Base-by-base conservation (phyloP, 2,888 invertebrate species). In the Diarsia brunnea region DNA sequence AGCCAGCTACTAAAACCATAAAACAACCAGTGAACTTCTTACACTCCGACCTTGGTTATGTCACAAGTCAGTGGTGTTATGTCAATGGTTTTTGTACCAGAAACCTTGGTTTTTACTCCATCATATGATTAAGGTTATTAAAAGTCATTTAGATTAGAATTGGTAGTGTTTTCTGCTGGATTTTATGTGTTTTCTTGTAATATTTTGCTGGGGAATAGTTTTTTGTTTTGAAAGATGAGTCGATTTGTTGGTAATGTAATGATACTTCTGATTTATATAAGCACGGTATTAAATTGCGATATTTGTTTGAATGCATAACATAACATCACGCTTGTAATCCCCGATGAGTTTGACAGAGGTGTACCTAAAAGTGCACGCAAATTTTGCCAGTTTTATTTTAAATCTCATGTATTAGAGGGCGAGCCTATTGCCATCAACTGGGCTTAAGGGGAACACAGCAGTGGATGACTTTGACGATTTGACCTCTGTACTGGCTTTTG, bases 51-150 rank as follows among this genome's bases (percentile, higher is more conserved):
- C 88, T 87, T 88, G 80, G 49, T 79, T 58, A 63, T 75, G 86
- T 84, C 75, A 84, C 82, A 82, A 75, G 47, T 47, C 70, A 74
- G 55, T 51, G 81, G 47, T 43, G 81, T 79, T 74, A 76, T 76
- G 82, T 79, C 84, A 82, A 79, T 77, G 79, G 78, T 88, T 84
- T 88, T 87, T 88, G 63, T 58, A 24, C 51, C 63, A 16, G 69
- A 68, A 81, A 21, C 81, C 76, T 80, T 75, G 77, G 73, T 85
- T 86, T 88, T 82, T 86, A 65, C 63, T 38, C 49, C 63, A 80
- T 84, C 77, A 78, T 69, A 73, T 81, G 73, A 88, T 84, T 78
- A 68, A 80, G 69, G 84, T 79, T 85, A 79, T 82, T 78, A 79
- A 73, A 75, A 66, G 64, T 66, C 60, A 73, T 82, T 85, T 75